Conservation (phyloP, 2,113 vertebrate species). For the Neoarius graeffei region DNA sequence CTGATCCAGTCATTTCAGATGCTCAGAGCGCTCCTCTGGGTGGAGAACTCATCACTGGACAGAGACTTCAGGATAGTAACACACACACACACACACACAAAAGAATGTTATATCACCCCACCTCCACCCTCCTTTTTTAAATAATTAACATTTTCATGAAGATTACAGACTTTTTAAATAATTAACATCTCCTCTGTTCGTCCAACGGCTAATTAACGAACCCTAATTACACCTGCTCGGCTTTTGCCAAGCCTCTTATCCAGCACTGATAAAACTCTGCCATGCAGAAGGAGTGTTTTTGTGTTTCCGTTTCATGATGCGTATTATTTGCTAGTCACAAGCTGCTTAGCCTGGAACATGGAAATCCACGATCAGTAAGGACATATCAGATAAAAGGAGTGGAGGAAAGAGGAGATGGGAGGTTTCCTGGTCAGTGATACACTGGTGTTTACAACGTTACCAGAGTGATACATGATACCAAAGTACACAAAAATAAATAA, state of each 20-base stretch:
- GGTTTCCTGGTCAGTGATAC: no score
- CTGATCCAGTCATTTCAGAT: constrained; percentile 24
- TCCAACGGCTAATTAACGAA: constrained; percentile 42
- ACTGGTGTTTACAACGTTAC: no score
- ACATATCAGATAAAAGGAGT: no score
- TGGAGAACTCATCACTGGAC: constrained; percentile 21
- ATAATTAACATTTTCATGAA: constrained; percentile 13
- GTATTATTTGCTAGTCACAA: background rate
- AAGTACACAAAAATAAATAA: no score
- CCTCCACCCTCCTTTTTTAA: background rate
- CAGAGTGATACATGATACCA: no score
- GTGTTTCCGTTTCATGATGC: background rate
- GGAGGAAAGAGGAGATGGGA: no score
- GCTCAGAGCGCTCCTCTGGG: constrained; percentile 19
- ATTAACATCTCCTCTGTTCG: constrained; percentile 41
- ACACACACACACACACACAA: background rate
- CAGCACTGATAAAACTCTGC: constrained; percentile 7
- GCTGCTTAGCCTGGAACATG: no score
- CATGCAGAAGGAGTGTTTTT: background rate
- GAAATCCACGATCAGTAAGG: no score
- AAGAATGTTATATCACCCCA: background rate
- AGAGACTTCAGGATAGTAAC: background rate
- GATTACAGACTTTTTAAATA: constrained; percentile 27
- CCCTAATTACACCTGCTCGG: constrained; percentile 42
- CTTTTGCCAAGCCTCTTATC: background rate